Base-by-base conservation (phyloP, 2,113 vertebrate genomes). In the Neopipo cinnamomea region DNA sequence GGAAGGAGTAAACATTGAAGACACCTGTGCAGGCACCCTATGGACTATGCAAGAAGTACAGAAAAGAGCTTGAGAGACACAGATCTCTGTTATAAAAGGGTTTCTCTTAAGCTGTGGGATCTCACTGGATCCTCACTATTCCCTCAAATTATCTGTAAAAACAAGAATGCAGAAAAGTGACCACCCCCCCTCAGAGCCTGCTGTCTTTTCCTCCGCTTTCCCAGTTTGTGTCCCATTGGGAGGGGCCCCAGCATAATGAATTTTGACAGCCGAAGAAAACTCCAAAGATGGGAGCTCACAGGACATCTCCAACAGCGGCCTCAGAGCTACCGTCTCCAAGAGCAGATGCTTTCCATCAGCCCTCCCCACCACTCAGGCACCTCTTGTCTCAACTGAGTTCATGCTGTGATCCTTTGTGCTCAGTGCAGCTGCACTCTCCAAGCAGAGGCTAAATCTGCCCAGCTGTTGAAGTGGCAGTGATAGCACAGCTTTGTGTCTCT, bases 281-380 rank as follows among this genome's bases (percentile, higher is more conserved):
- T 91, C 37, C 67, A 63, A 81, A 84, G 81, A 79, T 6, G 1
- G 23, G 37, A 94, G 25, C 78, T 73, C 85, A 39, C 53, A 82
- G 75, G 82, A 62, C 61, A 58, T 72, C 78, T 93, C 75, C 70
- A 81, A 89, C 81, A 96, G 93, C 93, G 91, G 92, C 39, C 63
- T 91, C 53, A 83, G 67, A 93, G 89, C 72, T 76, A 85, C 79
- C 12, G 52, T 44, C 42, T 76, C 92, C 76, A 85, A 87, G 85
- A 95, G 59, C 92, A 97, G 82, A 90, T 90, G 90, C 92, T 95
- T 96, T 52, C 58, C 46, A 85, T 84, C 87, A 95, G 78, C 42
- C 10, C 28, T 91, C 44, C n/a, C 76, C 68, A 93, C 42, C 30
- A 59, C 68, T 62, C 61, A 52, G 59, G 63, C 80, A 82, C 62